Evolutionary conservation across 1,140 invertebrate species (phyloP).

Genomic region (Temnothorax nylanderi): DNA sequence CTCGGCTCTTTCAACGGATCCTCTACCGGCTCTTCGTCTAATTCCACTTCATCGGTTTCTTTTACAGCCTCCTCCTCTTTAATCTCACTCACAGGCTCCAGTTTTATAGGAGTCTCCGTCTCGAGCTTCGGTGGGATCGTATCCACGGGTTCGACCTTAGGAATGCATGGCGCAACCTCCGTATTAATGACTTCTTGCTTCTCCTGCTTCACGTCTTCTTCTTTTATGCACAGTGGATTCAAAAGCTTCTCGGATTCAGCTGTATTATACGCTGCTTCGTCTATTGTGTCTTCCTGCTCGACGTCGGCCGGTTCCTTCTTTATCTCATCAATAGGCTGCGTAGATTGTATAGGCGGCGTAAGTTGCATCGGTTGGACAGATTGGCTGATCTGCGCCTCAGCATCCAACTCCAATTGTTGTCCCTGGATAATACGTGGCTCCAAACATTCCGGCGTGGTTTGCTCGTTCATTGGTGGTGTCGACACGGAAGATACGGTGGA

Average conservation of each 20-base stretch:
- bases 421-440: constrained; percentile 34
- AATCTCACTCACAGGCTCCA: constrained; percentile 47
- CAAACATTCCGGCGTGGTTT: constrained; percentile 15
- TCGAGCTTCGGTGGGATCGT: constrained; percentile 51
- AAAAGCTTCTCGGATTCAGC: constrained; percentile 73
- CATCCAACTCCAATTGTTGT: constrained; percentile 54
- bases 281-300: constrained; percentile 55
- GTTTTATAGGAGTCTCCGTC: constrained; percentile 46
- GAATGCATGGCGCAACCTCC: constrained; percentile 27
- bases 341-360: constrained; percentile 70
- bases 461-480: constrained; percentile 27
- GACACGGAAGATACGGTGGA: constrained; percentile 65
- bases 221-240: constrained; percentile 1
- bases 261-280: constrained; percentile 44
- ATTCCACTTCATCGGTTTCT: constrained; percentile 69
- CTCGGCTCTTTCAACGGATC: constrained; percentile 73
- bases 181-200: constrained; percentile 43
- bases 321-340: constrained; percentile 58
- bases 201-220: constrained; percentile 55
- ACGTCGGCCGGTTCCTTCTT: constrained; percentile 63
- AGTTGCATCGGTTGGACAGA: constrained; percentile 72
- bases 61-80: constrained; percentile 68
- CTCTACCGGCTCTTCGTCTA: constrained; percentile 73
- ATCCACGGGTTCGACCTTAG: constrained; percentile 31
- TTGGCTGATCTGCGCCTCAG: constrained; percentile 49